Evolutionary conservation across 64 coral and sea anemone genomes (phyloP).

Genomic region (Montipora foliosa): DNA sequence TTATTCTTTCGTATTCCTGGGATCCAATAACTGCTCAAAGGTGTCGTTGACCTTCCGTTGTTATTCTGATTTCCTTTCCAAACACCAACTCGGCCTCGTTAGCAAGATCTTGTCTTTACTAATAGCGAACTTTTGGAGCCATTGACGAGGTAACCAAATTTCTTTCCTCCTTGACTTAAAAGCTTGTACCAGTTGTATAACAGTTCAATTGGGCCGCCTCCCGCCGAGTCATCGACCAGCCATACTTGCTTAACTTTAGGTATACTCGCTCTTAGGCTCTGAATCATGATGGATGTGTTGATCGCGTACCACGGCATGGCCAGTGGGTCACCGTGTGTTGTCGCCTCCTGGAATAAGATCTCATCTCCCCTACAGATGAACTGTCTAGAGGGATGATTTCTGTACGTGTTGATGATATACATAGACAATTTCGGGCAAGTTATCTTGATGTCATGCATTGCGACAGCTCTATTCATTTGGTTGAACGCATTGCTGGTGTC

Average conservation of each 20-base stretch:
- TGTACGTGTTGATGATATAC: slow-evolving; percentile 37
- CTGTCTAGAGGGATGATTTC: slow-evolving; percentile 8
- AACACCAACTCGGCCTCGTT: slow-evolving; percentile 28
- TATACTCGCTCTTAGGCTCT: background rate
- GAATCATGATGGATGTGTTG: background rate
- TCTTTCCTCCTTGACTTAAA: slow-evolving; percentile 14
- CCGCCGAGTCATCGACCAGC: too few species aligned
- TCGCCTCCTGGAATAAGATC: slow-evolving; percentile 8
- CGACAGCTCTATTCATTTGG: slow-evolving; percentile 5
- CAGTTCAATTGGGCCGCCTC: too few species aligned
- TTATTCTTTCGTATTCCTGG: background rate
- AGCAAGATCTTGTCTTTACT: slow-evolving; percentile 14
- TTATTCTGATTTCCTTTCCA: background rate
- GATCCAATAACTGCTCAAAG: background rate
- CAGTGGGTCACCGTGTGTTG: background rate
- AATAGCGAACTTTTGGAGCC: slow-evolving; percentile 56
- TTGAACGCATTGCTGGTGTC: background rate
- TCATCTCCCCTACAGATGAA: background rate
- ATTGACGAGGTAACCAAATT: slow-evolving; percentile 54
- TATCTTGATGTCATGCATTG: slow-evolving; percentile 33
- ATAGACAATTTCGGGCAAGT: slow-evolving; percentile 20
- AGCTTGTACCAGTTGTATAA: slow-evolving; percentile 27
- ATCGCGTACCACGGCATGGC: too few species aligned
- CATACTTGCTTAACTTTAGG: background rate
- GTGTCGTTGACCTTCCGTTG: background rate